Percentiles rank a stretch among this genome's conserved stretches.
Conservation (phyloP, 2,797 vertebrate genomes). For the Anguilla megastoma region DNA sequence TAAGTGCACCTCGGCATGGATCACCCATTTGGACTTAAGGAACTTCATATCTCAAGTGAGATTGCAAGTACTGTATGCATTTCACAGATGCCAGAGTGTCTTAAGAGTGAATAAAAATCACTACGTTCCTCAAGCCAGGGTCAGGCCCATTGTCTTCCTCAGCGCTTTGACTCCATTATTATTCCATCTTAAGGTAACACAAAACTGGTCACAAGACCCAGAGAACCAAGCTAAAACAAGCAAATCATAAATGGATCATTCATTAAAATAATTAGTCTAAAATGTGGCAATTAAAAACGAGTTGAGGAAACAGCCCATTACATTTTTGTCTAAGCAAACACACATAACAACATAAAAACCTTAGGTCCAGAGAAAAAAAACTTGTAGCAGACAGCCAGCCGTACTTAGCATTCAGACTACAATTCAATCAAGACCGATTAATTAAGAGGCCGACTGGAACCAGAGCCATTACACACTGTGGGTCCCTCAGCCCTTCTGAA, state of each 20-base stretch:
- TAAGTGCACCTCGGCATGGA: too few species aligned
- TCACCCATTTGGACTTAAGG: too few species aligned
- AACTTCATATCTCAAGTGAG: too few species aligned
- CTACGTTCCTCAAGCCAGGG: too few species aligned
- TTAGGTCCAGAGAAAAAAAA: background rate
- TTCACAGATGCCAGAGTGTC: too few species aligned
- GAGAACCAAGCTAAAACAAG: background rate
- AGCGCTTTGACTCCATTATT: background rate
- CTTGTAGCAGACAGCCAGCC: background rate
- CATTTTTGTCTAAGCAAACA: background rate
- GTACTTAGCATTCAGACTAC: background rate
- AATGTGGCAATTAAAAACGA: background rate
- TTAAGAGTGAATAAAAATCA: too few species aligned
- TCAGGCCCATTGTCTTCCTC: too few species aligned
- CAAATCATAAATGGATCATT: background rate
- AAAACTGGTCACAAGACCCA: background rate
- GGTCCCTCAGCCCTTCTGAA: background rate
- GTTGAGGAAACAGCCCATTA: background rate
- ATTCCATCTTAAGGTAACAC: background rate
- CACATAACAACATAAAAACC: background rate
- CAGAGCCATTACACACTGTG: background rate
- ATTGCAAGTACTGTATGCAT: too few species aligned
- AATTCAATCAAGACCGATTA: background rate
- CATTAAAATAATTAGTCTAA: background rate
- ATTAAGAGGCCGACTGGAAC: slow-evolving; percentile 11